Base-by-base conservation (phyloP, 2,888 invertebrate genomes). In the Andrena camellia region DNA sequence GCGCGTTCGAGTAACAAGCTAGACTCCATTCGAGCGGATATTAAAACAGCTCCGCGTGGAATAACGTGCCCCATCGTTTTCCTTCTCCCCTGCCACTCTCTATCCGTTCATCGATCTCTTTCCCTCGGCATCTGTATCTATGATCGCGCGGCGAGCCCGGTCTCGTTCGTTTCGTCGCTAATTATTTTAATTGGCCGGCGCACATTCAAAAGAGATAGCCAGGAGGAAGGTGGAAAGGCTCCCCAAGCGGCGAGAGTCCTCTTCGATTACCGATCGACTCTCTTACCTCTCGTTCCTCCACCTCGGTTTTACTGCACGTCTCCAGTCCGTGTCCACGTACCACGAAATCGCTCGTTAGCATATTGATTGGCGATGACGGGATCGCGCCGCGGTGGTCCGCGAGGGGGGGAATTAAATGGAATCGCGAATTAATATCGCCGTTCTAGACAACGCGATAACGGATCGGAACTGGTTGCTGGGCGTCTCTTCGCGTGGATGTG, bases 131-230 rank as follows among this genome's bases (percentile, higher is more conserved):
- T 90, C 91, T 89, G 90, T 90, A 91, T 92, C 92, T 91, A 91
- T 90, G 91, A 92, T 93, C 93, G 91, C 83, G 87, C 89, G 83
- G 85, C 85, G 89, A 89, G 88, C 85, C 84, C 85, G 90, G 88
- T 91, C 92, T 92, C 92, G 91, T 93, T 93, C 92, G 91, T 92
- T 93, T 92, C 92, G 93, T 94, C 93, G 93, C 94, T 94, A 94
- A 94, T 94, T 94, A 94, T 94, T 94, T 94, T 94, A 94, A 94
- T 94, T 94, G 94, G 94, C 92, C 93, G 94, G 93, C 92, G 92
- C 91, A 90, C 92, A 92, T 94, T 93, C 93, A 93, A 93, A 93
- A 93, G 93, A 89, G 90, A 90, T 90, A 90, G 88, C 87, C 86
- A 76, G 85, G 72, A 81, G 76, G 76, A 84, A 85, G 84, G 87